Conservation (phyloP, 1,140 invertebrate genomes). For the Ptiloglossa arizonensis region DNA sequence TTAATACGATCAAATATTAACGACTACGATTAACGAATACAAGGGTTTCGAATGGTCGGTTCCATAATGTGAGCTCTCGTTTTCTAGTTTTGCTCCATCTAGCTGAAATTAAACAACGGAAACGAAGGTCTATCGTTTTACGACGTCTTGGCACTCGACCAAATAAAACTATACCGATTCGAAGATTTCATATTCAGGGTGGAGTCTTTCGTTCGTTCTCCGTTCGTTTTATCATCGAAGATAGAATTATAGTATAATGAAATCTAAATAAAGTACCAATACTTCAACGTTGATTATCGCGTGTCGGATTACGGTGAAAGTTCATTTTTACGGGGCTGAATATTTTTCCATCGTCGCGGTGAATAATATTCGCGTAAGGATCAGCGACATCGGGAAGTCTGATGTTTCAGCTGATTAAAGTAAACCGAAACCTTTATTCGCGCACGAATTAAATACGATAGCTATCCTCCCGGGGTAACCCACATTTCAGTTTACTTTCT, state of each 20-base stretch:
- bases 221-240: not conserved
- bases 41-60: not conserved
- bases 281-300: not conserved
- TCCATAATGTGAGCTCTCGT: not conserved
- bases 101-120: constrained; percentile 6
- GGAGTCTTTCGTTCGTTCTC: not conserved
- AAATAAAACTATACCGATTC: constrained; percentile 24
- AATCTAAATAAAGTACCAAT: constrained; percentile 18
- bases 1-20: not conserved
- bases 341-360: not conserved
- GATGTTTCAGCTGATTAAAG: constrained; percentile 27
- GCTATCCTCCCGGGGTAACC: not conserved
- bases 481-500: constrained; percentile 32
- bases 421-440: constrained; percentile 8
- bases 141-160: not conserved
- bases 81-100: not conserved
- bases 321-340: not conserved
- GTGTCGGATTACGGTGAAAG: not conserved
- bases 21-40: not conserved
- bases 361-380: not conserved
- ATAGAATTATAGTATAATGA: too few relatives aligned
- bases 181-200: constrained; percentile 10
- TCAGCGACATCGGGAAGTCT: not conserved
- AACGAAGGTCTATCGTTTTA: not conserved
- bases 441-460: constrained; percentile 6